Evolutionary conservation across 2,888 invertebrate species (phyloP).

Genomic region (Cantharis rustica): DNA sequence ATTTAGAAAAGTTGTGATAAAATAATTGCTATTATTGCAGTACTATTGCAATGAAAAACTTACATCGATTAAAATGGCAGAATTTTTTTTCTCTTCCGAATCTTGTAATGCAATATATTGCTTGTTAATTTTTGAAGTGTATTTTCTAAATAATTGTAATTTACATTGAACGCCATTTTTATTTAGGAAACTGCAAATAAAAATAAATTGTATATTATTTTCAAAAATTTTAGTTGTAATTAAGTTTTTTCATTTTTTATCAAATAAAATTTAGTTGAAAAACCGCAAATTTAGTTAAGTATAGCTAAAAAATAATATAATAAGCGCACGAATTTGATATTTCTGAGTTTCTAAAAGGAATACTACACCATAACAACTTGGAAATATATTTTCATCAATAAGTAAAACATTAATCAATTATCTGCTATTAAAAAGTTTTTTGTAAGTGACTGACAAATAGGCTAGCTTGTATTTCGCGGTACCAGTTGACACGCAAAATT

Average conservation of each 20-base stretch:
- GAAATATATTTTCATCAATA: neutral
- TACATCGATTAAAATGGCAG: neutral
- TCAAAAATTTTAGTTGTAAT: neutral
- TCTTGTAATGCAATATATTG: neutral
- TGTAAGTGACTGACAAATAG: neutral
- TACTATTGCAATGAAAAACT: neutral
- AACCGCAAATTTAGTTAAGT: neutral
- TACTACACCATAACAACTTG: neutral
- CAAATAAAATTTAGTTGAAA: neutral
- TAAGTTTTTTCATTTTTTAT: neutral
- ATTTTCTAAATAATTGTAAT: neutral
- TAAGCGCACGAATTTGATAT: neutral
- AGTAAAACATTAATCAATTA: neutral
- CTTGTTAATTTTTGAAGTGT: neutral
- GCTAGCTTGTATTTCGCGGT: neutral
- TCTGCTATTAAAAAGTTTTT: neutral
- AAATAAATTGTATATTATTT: neutral
- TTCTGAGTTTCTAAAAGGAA: neutral
- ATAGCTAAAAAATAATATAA: neutral
- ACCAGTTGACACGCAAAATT: constrained; percentile 4
- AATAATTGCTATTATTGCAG: too few relatives aligned
- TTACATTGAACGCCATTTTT: neutral
- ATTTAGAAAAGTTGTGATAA: too few relatives aligned
- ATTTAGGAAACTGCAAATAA: neutral
- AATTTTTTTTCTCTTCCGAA: neutral